Conservation (phyloP, 2,888 invertebrate genomes). For the Amphipyra berbera region DNA sequence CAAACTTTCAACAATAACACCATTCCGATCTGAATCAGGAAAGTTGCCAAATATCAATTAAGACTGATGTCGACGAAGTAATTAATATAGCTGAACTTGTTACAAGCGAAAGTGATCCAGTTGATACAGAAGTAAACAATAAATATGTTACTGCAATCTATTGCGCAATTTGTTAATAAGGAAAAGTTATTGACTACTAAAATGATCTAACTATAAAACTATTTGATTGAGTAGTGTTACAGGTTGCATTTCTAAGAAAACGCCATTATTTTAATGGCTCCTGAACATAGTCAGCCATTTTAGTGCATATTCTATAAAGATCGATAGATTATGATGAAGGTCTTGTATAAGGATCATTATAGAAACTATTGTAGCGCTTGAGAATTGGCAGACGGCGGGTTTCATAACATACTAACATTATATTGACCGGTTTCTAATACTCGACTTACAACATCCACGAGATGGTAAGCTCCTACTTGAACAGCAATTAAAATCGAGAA, state of each 20-base stretch:
- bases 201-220: conserved; percentile 3
- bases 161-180: conserved; percentile 15
- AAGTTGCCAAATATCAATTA: conserved; percentile 60
- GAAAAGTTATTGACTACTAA: conserved; percentile 6
- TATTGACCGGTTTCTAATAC: conserved; percentile 38
- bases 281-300: conserved; percentile 8
- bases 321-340: conserved; percentile 17
- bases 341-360: conserved; percentile 26
- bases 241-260: conserved; percentile 7
- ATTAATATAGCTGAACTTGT: conserved; percentile 40
- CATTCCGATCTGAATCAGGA: conserved; percentile 32
- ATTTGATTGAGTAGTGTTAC: conserved; percentile 11
- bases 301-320: conserved; percentile 18
- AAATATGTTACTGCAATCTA: conserved; percentile 12
- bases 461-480: conserved; percentile 8
- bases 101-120: conserved; percentile 33
- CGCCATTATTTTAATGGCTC: conserved; percentile 11
- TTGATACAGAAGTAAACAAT: conserved; percentile 19
- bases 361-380: conserved; percentile 14
- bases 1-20: conserved; percentile 43
- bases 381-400: conserved; percentile 35
- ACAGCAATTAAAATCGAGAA: conserved; percentile 22
- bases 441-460: conserved; percentile 29
- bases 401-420: conserved; percentile 42
- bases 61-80: conserved; percentile 25